Evolutionary conservation across 2,888 invertebrate species (phyloP).

Genomic region (Leucophora obtusa): DNA sequence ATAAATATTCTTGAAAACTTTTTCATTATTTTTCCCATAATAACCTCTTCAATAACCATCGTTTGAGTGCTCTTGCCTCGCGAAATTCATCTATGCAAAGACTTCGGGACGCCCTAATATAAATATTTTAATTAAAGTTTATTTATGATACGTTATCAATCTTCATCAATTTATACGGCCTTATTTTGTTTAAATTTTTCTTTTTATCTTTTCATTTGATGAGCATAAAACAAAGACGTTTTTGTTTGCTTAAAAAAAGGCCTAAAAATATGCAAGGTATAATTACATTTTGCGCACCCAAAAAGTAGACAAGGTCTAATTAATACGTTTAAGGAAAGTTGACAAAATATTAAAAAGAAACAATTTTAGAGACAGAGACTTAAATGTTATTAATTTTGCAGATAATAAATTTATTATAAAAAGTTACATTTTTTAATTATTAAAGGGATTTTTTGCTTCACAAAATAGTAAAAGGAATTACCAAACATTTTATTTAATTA

Average conservation of each 20-base stretch:
- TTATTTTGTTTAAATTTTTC: not conserved
- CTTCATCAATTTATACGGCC: conserved; percentile 33
- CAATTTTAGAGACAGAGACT: not conserved
- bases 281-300: conserved; percentile 26
- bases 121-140: conserved; percentile 30
- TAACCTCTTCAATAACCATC: too few relatives aligned
- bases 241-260: not conserved
- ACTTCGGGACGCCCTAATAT: too few relatives aligned
- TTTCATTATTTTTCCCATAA: too few relatives aligned
- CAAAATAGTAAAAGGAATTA: not conserved
- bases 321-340: conserved; percentile 16
- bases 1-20: too few relatives aligned
- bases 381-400: conserved; percentile 7
- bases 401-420: conserved; percentile 10
- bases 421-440: conserved; percentile 9
- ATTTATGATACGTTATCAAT: conserved; percentile 42
- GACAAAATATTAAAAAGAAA: not conserved
- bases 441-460: not conserved
- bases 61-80: too few relatives aligned
- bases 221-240: not conserved
- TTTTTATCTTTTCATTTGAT: not conserved
- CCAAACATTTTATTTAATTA: not conserved
- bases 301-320: conserved; percentile 35
- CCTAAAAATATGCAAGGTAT: conserved; percentile 29
- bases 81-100: too few relatives aligned